Conservation (phyloP, 2,888 invertebrate species). For the Anarsia innoxiella region DNA sequence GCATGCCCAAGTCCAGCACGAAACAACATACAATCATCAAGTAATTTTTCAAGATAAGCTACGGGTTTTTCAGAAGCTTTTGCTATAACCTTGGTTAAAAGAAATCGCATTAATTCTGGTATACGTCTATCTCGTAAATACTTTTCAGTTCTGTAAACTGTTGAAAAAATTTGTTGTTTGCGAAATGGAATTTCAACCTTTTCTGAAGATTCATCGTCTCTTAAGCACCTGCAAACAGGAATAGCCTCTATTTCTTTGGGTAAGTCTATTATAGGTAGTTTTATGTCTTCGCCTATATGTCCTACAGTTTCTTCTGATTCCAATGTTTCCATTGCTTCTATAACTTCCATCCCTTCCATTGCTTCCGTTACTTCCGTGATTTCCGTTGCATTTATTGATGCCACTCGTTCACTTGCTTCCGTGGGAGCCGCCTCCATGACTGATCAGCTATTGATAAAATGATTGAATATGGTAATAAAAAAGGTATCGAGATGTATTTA, state of each 20-base stretch:
- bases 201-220: constrained; percentile 22
- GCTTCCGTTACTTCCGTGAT: too few species aligned
- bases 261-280: neutral
- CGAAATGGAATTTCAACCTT: constrained; percentile 25
- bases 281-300: neutral
- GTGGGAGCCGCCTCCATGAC: too few species aligned
- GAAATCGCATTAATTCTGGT: constrained; percentile 51
- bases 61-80: constrained; percentile 35
- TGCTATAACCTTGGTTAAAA: constrained; percentile 50
- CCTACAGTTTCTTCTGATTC: too few species aligned
- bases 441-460: too few species aligned
- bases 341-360: too few species aligned
- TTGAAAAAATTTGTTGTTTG: constrained; percentile 30
- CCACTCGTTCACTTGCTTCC: too few species aligned
- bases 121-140: constrained; percentile 56
- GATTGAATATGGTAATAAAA: too few species aligned
- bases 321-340: too few species aligned
- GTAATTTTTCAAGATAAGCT: constrained; percentile 38
- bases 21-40: constrained; percentile 59
- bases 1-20: constrained; percentile 50
- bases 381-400: too few species aligned
- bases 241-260: constrained; percentile 13
- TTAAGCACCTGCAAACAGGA: constrained; percentile 41
- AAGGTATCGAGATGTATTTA: too few species aligned
- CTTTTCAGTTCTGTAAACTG: constrained; percentile 44